Percentiles rank a stretch among this genome's conserved stretches.
Evolutionary conservation across 2,113 vertebrate species (phyloP).

Genomic region (Ptilorrhoa leucosticta): DNA sequence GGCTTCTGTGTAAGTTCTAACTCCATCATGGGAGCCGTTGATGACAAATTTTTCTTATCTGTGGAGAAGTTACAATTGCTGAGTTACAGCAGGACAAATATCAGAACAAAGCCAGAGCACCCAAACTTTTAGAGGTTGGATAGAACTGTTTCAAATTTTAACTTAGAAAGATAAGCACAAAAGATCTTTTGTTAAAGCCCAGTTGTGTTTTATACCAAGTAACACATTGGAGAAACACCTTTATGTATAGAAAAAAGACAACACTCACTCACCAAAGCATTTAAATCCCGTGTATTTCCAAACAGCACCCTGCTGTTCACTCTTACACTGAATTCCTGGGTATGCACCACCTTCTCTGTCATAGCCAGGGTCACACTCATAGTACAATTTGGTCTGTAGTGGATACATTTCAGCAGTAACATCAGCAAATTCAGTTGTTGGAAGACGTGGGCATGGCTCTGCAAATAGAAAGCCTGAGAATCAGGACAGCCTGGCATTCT

Average conservation of each 20-base stretch:
- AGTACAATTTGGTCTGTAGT: not conserved
- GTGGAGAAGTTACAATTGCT: not conserved
- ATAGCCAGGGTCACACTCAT: constrained; percentile 1
- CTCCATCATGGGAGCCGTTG: accelerated
- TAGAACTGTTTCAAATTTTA: not conserved
- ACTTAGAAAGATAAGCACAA: not conserved
- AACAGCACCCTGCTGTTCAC: not conserved
- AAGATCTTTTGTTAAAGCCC: not conserved
- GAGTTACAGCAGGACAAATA: not conserved
- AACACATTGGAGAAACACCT: not conserved
- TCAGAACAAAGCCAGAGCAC: not conserved
- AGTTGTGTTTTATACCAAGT: not conserved
- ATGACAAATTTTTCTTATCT: not conserved
- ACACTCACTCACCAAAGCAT: constrained; percentile 15
- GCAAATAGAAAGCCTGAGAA: not conserved
- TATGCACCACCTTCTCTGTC: not conserved
- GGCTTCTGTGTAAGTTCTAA: not conserved
- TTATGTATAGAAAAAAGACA: not conserved
- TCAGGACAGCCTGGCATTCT: not conserved
- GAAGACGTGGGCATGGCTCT: not conserved
- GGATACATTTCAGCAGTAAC: not conserved
- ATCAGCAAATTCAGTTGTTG: not conserved
- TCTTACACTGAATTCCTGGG: not conserved
- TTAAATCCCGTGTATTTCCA: not conserved
- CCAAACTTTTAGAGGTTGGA: not conserved